These are phyloP conservation scores for Ciconia stormi DNA, from an alignment of 2,113 vertebrate genomes.

Conservation along the genomic window DNA sequence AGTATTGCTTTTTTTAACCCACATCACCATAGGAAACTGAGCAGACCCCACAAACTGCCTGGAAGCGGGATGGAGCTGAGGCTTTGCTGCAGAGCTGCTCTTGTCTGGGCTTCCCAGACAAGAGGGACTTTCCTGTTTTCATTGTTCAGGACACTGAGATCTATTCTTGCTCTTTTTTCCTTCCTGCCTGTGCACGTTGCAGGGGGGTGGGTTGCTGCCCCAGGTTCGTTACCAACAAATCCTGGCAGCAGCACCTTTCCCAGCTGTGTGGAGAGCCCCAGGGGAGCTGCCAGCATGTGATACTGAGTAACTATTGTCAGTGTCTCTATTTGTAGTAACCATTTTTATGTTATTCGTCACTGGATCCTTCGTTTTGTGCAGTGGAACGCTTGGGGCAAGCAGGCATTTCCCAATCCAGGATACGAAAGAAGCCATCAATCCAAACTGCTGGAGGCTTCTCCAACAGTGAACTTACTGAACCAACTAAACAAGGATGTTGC, in stretches of 20 bases:
- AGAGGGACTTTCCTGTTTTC: slow-evolving; percentile 8
- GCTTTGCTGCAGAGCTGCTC: background rate
- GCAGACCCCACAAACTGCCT: background rate
- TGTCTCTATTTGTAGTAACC: background rate
- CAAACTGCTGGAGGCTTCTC: background rate
- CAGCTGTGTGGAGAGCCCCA: background rate
- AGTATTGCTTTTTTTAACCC: background rate
- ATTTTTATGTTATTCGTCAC: background rate
- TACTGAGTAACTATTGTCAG: background rate
- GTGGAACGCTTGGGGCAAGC: fast-evolving
- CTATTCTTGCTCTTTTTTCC: background rate
- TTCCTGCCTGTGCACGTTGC: background rate
- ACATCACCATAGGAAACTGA: background rate
- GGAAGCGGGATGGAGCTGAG: background rate
- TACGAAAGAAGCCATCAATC: background rate
- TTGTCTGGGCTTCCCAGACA: background rate
- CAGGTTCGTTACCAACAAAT: background rate
- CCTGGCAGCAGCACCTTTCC: background rate
- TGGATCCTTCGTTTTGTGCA: fast-evolving
- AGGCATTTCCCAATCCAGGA: background rate
- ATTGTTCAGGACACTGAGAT: background rate
- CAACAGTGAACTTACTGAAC: background rate
- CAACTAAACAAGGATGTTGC: background rate
- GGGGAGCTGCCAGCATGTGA: background rate
- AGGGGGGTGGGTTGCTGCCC: background rate